phyloP scores from a whole-genome alignment of 2,888 invertebrate genomes.

The Drosophila hamatofila region DNA sequence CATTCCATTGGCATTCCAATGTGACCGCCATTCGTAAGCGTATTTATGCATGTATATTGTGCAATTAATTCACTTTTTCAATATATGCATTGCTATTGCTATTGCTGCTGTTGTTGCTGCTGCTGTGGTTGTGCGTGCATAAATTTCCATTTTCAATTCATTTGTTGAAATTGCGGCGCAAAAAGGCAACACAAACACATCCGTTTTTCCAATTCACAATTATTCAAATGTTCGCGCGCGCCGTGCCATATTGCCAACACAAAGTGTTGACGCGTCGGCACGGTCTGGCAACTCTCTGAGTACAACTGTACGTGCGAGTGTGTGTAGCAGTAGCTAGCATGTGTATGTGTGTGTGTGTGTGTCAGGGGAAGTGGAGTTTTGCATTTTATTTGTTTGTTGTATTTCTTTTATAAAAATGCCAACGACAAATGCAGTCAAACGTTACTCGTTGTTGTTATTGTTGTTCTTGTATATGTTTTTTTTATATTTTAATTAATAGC shows the following conservation, averaged over 20 bases:
- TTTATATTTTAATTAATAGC: slow-evolving; percentile 77
- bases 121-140: slow-evolving; percentile 36
- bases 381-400: slow-evolving; percentile 17
- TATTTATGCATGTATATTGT: slow-evolving; percentile 60
- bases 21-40: slow-evolving; percentile 58
- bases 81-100: slow-evolving; percentile 53
- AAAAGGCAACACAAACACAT: slow-evolving; percentile 33
- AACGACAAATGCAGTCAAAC: slow-evolving; percentile 66
- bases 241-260: slow-evolving; percentile 57
- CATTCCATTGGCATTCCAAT: slow-evolving; percentile 63
- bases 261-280: slow-evolving; percentile 36
- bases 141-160: slow-evolving; percentile 59
- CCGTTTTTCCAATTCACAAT: slow-evolving; percentile 44
- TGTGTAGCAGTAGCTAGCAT: slow-evolving; percentile 33
- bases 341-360: slow-evolving; percentile 31
- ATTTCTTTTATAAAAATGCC: slow-evolving; percentile 40
- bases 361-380: slow-evolving; percentile 66
- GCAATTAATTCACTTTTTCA: slow-evolving; percentile 77
- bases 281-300: slow-evolving; percentile 55
- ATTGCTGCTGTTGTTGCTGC: slow-evolving; percentile 7
- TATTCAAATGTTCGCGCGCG: slow-evolving; percentile 70
- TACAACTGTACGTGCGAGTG: slow-evolving; percentile 61
- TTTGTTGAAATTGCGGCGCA: slow-evolving; percentile 53
- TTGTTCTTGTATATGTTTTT: slow-evolving; percentile 23
- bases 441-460: slow-evolving; percentile 44